phyloP scores from a whole-genome alignment of 1,140 invertebrate species.

The Panulirus ornatus region DNA sequence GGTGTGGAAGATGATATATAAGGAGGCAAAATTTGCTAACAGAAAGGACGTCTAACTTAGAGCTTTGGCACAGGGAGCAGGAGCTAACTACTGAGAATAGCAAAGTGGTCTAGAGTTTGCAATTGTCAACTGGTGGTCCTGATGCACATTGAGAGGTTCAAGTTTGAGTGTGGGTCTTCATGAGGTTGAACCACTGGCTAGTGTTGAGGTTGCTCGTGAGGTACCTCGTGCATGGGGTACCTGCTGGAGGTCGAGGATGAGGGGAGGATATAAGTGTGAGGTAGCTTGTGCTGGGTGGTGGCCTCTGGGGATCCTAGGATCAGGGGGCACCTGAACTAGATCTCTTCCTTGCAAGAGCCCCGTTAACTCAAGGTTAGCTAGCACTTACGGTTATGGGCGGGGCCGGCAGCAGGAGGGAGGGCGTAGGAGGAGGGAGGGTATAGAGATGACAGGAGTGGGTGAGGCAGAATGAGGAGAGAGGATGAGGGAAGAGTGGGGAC shows the following conservation, averaged over 20 bases:
- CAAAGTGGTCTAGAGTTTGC: too few species aligned
- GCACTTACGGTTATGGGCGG: background rate
- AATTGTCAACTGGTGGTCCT: too few species aligned
- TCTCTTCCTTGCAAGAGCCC: background rate
- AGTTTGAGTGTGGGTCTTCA: too few species aligned
- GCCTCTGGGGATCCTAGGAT: too few species aligned
- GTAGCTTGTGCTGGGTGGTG: too few species aligned
- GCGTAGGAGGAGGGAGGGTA: background rate
- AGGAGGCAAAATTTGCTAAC: too few species aligned
- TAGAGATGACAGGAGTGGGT: background rate
- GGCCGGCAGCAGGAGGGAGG: background rate
- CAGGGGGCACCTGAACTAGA: background rate
- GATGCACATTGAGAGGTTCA: too few species aligned
- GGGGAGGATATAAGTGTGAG: background rate
- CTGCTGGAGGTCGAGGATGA: background rate
- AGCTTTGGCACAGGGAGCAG: too few species aligned
- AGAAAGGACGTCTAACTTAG: too few species aligned
- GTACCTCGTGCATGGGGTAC: background rate
- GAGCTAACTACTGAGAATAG: too few species aligned
- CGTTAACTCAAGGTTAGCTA: background rate
- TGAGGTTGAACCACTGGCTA: too few species aligned
- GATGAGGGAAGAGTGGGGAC: background rate
- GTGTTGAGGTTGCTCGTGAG: background rate
- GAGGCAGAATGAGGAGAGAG: background rate
- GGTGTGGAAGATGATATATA: too few species aligned